Conservation (phyloP, 2,888 invertebrate genomes). For the Autographa pulchrina region DNA sequence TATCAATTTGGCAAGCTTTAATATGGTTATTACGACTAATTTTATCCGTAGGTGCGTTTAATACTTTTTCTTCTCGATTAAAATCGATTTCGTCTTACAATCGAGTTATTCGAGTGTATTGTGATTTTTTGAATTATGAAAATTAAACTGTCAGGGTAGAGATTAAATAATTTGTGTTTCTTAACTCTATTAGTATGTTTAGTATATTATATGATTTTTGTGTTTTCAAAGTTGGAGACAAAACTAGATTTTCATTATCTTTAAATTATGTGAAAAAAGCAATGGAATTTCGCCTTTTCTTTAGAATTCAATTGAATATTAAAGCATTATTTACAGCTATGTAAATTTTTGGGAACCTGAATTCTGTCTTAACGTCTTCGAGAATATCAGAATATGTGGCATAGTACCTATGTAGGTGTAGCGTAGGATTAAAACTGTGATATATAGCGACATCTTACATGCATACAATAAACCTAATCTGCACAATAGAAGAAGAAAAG, state of each 20-base stretch:
- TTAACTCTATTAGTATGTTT: not conserved
- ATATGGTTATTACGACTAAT: conserved; percentile 65
- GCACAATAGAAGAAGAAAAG: not conserved
- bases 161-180: not conserved
- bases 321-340: not conserved
- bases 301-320: not conserved
- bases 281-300: not conserved
- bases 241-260: not conserved
- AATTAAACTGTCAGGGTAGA: conserved; percentile 7
- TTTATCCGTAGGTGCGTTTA: conserved; percentile 35
- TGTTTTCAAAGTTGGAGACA: not conserved
- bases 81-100: conserved; percentile 26
- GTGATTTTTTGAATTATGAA: not conserved
- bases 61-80: conserved; percentile 29
- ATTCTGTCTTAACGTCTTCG: not conserved
- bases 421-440: conserved; percentile 7
- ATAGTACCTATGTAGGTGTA: not conserved
- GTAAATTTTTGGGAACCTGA: not conserved
- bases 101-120: conserved; percentile 38
- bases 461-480: conserved; percentile 2
- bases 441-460: not conserved
- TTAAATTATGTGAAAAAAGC: too few relatives aligned
- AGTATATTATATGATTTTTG: not conserved
- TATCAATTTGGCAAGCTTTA: conserved; percentile 88
- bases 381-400: not conserved